phyloP scores from a whole-genome alignment of 2,113 vertebrate species.

The Ceratotherium simum region DNA sequence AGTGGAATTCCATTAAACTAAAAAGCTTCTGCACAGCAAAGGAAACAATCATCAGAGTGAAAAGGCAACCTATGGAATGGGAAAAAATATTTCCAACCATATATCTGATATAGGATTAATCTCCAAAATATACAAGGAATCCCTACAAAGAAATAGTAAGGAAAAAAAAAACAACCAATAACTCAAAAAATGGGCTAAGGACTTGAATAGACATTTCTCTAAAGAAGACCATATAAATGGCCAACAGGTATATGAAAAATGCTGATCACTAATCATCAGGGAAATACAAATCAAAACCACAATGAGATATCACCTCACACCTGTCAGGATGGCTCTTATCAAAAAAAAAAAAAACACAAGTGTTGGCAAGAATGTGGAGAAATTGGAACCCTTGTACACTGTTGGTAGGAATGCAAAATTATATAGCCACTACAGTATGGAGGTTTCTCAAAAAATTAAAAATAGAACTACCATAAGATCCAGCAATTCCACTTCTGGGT shows the following conservation, averaged over 20 bases:
- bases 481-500: not conserved
- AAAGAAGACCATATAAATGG: not conserved
- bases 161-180: not conserved
- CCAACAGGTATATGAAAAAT: not conserved
- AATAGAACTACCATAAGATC: not conserved
- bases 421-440: not conserved
- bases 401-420: not conserved
- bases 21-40: not conserved
- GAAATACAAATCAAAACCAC: not conserved
- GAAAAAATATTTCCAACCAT: not conserved
- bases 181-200: not conserved
- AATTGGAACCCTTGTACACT: not conserved
- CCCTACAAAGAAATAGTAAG: not conserved
- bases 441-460: not conserved
- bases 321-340: not conserved
- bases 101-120: not conserved
- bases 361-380: not conserved
- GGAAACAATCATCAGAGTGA: not conserved
- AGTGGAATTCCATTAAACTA: not conserved
- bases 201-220: conserved; percentile 19
- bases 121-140: not conserved
- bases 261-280: not conserved
- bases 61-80: not conserved
- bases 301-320: not conserved
- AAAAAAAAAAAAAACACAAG: not conserved